Base-by-base conservation (phyloP, 1,140 invertebrate genomes). In the Rhyacophila brunnea region DNA sequence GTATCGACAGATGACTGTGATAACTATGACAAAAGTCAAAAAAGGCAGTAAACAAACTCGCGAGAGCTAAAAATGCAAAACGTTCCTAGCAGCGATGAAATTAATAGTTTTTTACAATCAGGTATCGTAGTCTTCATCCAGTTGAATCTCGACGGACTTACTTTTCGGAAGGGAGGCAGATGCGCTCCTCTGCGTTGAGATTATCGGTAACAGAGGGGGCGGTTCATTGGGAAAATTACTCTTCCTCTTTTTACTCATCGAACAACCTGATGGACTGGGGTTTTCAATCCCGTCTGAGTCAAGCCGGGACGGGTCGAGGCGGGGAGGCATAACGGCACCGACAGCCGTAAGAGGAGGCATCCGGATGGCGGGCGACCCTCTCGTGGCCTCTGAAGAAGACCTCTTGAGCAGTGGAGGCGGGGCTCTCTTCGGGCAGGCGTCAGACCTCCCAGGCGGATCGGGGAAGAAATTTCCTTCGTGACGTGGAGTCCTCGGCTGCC, bases 91-190 rank as follows among this genome's bases (percentile, higher is more conserved):
- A 9, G 23, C 23, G 9, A 28, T 28, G 23, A 28, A 28, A 28
- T 5, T 5, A 28, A n/a, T n/a, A n/a, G n/a, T n/a, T n/a, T n/a
- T n/a, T 28, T 13, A 40, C 15, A 54, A 46, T 64, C 53, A 66
- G 11, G 65, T 65, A 44, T 66, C 65, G n/a, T 66, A 66, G 28
- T 66, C 65, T 46, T 66, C 65, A 40, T 66, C 65, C 0, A 66
- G 19, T 14, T 64, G 51, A 44, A 65, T 15, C 2, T 57, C 46
- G 5, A 28, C 11, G 2, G 45, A 15, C 0, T 53, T n/a, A 28
- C 10, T 13, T 19, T 44, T 47, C 18, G 40, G 38, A 1, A 56
- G 40, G 17, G 38, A 11, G 15, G 19, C 17, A 11, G 50, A 18
- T n/a, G 40, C 14, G 10, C 0, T 20, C 35, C 50, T 59, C 18